Base-by-base conservation (phyloP, 1,140 invertebrate genomes). In the Caenorhabditis tropicalis region DNA sequence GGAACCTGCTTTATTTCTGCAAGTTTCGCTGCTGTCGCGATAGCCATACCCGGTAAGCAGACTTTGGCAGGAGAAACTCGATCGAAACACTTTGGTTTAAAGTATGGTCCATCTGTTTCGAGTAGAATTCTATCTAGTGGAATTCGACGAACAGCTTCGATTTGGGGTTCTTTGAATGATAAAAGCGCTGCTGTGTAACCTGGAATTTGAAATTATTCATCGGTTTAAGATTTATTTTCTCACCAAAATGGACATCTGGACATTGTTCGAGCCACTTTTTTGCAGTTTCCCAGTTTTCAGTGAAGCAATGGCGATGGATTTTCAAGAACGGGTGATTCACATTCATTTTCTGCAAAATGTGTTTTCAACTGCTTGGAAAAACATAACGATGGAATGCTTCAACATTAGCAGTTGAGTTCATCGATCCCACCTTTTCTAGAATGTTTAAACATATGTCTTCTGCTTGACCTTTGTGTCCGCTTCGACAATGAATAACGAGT, bases 231-330 rank as follows among this genome's bases (percentile, higher is more conserved):
- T 2, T 10, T 56, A 43, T 21, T 27, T 39, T 70, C n/a, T n/a
- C n/a, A 82, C 82, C 82, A 43, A 82, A 82, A 36, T 82, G 60
- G 7, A 60, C 60, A 74, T 82, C 60, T 4, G 82, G 82, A 33
- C 56, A 82, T 29, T 46, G 21, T 74, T 56, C 51, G 12, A 70
- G 39, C 82, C 82, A 82, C 6, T n/a, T n/a, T 27, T 74, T 12
- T 4, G 46, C 46, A 36, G 21, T 36, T 9, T 27, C 21, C 46
- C 33, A 74, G 21, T 70, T 43, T 24, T 46, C 60, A 3, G 39
- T 82, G 29, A 65, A 82, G 29, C 82, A 82, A 24, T 82, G 82
- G 4, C 82, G 33, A 51, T 82, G 82, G 3, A 82, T 82, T 29
- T 51, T 70, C 0, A 65, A 60, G n/a, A 46, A 82, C 15, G 10